Conservation (phyloP, 2,113 vertebrate species). For the Neogobius melanostomus region DNA sequence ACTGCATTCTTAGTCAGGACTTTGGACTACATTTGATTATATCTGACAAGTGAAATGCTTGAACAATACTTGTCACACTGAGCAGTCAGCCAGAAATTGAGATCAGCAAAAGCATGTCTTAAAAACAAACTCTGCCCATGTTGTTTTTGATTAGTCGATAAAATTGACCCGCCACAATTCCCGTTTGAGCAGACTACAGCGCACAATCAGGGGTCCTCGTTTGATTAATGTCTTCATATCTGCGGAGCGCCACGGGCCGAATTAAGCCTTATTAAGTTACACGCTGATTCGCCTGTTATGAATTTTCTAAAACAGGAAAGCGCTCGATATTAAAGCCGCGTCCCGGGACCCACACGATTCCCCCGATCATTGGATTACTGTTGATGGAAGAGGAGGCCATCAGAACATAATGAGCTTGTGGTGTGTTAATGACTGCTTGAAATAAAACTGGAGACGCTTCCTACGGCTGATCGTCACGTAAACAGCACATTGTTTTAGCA, state of each 20-base stretch:
- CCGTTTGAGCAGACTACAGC: too few species aligned
- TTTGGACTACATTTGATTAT: too few species aligned
- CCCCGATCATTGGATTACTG: background rate
- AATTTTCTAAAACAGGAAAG: slow-evolving; percentile 11
- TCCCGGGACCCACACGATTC: background rate
- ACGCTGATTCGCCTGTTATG: slow-evolving; percentile 4
- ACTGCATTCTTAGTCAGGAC: too few species aligned
- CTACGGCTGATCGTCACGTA: background rate
- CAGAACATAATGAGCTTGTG: background rate
- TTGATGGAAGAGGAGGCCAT: background rate
- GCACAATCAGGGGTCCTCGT: too few species aligned
- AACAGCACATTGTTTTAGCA: background rate
- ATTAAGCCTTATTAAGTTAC: slow-evolving; percentile 6
- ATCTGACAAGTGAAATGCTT: too few species aligned
- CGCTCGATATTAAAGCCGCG: background rate
- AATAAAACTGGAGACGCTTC: background rate
- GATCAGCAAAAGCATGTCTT: too few species aligned
- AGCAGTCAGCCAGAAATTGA: too few species aligned
- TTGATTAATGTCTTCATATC: slow-evolving; percentile 8
- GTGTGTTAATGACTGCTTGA: background rate
- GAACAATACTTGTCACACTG: too few species aligned
- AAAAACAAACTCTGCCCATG: too few species aligned
- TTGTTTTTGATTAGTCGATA: too few species aligned
- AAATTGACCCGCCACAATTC: too few species aligned
- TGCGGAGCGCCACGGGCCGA: background rate